phyloP scores from a whole-genome alignment of 2,113 vertebrate genomes.

The Tylochromis polylepis region DNA sequence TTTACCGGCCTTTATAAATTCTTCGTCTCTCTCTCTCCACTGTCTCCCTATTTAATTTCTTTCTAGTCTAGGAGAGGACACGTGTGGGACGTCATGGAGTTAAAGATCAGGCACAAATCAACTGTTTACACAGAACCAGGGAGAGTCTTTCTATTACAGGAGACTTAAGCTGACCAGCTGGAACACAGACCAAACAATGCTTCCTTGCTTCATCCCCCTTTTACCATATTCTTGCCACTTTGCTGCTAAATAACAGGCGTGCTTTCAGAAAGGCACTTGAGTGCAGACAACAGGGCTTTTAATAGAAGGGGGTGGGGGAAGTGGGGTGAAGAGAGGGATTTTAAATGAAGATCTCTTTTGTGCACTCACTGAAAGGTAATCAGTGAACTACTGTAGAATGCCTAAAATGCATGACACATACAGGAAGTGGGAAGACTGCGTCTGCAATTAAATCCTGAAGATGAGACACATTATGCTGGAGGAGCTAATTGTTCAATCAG shows the following conservation, averaged over 20 bases:
- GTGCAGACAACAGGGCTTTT: not conserved
- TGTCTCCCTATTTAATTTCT: slow-evolving; percentile 6
- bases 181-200: not conserved
- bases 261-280: not conserved
- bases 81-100: slow-evolving; percentile 14
- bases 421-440: not conserved
- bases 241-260: not conserved
- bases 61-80: not conserved
- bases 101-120: slow-evolving; percentile 33
- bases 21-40: not conserved
- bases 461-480: not conserved
- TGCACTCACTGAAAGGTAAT: not conserved
- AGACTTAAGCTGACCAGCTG: slow-evolving; percentile 4
- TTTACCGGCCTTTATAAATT: not conserved
- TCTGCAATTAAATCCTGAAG: not conserved
- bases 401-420: not conserved
- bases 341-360: not conserved
- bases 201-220: not conserved
- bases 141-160: not conserved
- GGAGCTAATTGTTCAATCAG: slow-evolving; percentile 10
- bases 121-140: not conserved
- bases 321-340: not conserved
- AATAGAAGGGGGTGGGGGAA: not conserved
- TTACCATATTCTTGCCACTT: not conserved
- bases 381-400: not conserved